A percentile compares a stretch with the other conserved stretches of the same genome.
Evolutionary conservation across 1,140 invertebrate species (phyloP).

Genomic region (Drosophila busckii): DNA sequence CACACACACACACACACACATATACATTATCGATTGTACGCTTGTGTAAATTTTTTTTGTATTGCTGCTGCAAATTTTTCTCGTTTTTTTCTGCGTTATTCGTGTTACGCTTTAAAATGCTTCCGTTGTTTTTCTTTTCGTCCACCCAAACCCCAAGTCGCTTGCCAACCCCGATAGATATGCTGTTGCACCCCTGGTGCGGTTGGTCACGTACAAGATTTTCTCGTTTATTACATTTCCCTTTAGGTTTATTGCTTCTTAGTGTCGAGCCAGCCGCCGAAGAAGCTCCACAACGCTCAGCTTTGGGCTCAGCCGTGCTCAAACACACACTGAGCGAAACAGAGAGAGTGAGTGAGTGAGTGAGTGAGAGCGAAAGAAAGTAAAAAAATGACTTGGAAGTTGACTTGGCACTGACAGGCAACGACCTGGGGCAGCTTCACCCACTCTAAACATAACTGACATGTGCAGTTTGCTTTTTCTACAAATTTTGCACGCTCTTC

Average conservation of each 20-base stretch:
- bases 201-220: conserved; percentile 79
- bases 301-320: conserved; percentile 32
- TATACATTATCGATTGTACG: conserved; percentile 61
- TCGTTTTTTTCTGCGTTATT: conserved; percentile 30
- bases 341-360: background rate
- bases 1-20: conserved; percentile 30
- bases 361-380: background rate
- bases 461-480: conserved; percentile 53
- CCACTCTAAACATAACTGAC: conserved; percentile 14
- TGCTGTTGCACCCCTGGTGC: conserved; percentile 44
- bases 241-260: conserved; percentile 78
- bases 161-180: conserved; percentile 33
- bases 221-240: conserved; percentile 79
- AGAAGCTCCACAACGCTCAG: conserved; percentile 51
- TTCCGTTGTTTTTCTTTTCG: conserved; percentile 44
- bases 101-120: conserved; percentile 72
- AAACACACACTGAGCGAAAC: too few relatives aligned
- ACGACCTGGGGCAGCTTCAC: conserved; percentile 47
- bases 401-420: conserved; percentile 71
- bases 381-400: conserved; percentile 61
- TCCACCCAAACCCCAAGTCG: conserved; percentile 4
- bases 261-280: conserved; percentile 55
- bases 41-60: conserved; percentile 21
- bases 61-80: conserved; percentile 44
- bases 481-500: conserved; percentile 75